Base-by-base conservation (phyloP, 2,888 invertebrate genomes). In the Oegoconia quadripuncta region DNA sequence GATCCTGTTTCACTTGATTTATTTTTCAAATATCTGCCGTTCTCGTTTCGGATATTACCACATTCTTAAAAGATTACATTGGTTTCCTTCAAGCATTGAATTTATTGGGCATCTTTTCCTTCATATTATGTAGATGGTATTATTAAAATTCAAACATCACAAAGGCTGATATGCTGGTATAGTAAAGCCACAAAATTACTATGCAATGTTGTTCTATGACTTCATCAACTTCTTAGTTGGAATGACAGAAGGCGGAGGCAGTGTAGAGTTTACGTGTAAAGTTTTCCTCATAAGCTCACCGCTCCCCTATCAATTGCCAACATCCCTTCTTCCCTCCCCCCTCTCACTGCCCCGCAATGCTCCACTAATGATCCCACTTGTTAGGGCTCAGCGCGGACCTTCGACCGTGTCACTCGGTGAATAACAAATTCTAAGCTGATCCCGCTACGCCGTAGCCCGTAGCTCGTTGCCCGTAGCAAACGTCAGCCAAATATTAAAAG, bases 301-400 rank as follows among this genome's bases (percentile, higher is more conserved):
- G 74, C 77, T 80, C 82, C 84, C 86, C 83, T 84, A 82, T 82
- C 84, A 80, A 79, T 82, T 76, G 79, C 75, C 65, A 51, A 63
- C 43, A 54, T 57, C 56, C 60, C 52, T 42, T 37, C 52, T 43
- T 43, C 53, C 54, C 44, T 37, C 17, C 30, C 11, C 55, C 56
- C 54, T 52, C 46, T 37, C 42, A 31, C 39, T 47, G 41, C 56
- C 60, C 64, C 63, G 52, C 57, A 51, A 56, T 59, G 66, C 63
- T 61, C 65, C 69, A 71, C 82, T 86, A 86, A 87, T 83, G 83
- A 86, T 78, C 68, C 80, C 86, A 84, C 83, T 87, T 86, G 86
- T 86, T 84, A 81, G 72, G 80, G 78, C 82, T 84, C 81, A 75
- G 62, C 64, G 64, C 70, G 82, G 82, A 80, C 86, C 79, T 81